Percentiles rank a stretch among this genome's conserved stretches.
Conservation (phyloP, 2,113 vertebrate species). For the Sapayoa aenigma region DNA sequence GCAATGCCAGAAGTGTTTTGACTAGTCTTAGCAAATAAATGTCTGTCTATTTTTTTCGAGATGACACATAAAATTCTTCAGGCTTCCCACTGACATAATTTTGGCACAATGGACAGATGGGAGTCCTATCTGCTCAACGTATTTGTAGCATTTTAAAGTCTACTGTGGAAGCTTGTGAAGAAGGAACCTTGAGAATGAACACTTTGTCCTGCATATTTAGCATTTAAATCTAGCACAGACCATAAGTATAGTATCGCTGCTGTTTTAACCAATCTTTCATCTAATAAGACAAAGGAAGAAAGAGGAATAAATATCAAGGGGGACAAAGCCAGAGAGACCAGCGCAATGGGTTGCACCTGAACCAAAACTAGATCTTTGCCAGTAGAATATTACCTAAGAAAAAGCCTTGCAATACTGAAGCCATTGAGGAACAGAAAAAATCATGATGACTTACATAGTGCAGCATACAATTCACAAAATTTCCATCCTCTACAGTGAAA, state of each 20-base stretch:
- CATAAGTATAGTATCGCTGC: not conserved
- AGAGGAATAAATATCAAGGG: not conserved
- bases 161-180: conserved; percentile 19
- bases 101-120: conserved; percentile 36
- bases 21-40: conserved; percentile 54
- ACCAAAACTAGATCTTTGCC: conserved; percentile 47
- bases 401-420: not conserved
- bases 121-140: conserved; percentile 50
- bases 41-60: not conserved
- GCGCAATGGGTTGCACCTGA: conserved; percentile 32
- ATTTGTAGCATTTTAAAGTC: conserved; percentile 55
- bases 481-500: conserved; percentile 13
- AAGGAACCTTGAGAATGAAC: not conserved
- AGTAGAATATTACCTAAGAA: conserved; percentile 47
- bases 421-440: conserved; percentile 51
- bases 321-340: not conserved
- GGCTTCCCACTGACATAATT: conserved; percentile 31
- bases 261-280: not conserved
- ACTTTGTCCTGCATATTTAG: conserved; percentile 11
- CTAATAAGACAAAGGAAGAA: not conserved
- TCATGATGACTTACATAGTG: not conserved
- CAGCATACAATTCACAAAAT: conserved; percentile 17
- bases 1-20: not conserved
- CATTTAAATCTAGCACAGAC: conserved; percentile 26
- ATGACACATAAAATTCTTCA: conserved; percentile 38